Conservation (phyloP, 2,888 invertebrate genomes). For the Listrodromus nycthemerus region DNA sequence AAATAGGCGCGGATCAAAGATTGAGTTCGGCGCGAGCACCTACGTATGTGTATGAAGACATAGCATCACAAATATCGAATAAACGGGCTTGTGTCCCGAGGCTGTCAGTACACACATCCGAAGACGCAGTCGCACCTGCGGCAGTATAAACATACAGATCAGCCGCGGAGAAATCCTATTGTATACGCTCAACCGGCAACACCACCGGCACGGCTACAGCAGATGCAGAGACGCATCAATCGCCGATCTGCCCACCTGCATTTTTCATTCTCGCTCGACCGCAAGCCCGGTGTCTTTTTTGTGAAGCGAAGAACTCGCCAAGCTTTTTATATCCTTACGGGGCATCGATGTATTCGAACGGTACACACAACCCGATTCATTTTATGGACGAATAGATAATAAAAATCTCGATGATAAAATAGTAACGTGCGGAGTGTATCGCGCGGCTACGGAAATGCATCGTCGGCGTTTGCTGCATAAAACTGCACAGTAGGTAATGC, state of each 20-base stretch:
- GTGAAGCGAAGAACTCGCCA: neutral
- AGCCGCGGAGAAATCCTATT: slow-evolving; percentile 5
- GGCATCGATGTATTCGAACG: neutral
- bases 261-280: neutral
- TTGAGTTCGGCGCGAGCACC: slow-evolving; percentile 13
- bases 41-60: neutral
- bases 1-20: slow-evolving; percentile 10
- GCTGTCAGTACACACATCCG: neutral
- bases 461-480: slow-evolving; percentile 23
- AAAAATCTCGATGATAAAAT: slow-evolving; percentile 25
- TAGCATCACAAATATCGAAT: neutral
- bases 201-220: neutral
- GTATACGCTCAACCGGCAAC: neutral
- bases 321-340: neutral
- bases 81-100: neutral
- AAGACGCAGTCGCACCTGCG: slow-evolving; percentile 4
- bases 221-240: neutral
- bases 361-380: slow-evolving; percentile 23
- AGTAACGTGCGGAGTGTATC: neutral
- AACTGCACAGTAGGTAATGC: slow-evolving; percentile 41
- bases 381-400: slow-evolving; percentile 21
- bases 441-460: slow-evolving; percentile 5
- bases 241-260: neutral
- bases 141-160: slow-evolving; percentile 25
- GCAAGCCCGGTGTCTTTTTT: neutral